Evolutionary conservation across 2,113 vertebrate genomes (phyloP), one percentile per base, ranked within the genome.

Genomic region (Xiphophorus hellerii): DNA sequence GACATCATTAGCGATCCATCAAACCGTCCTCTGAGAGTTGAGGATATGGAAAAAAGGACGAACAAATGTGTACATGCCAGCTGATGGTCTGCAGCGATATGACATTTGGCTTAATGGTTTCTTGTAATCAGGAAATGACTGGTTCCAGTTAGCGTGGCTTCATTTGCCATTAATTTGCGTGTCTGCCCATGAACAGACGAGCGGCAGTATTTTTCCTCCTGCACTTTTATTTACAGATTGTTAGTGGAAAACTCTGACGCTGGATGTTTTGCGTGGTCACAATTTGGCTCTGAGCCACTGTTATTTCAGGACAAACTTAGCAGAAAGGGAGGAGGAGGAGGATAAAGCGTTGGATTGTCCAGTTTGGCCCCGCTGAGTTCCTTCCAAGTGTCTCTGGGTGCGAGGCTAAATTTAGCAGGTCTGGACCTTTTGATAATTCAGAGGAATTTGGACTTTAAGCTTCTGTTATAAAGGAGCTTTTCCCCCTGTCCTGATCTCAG

Each of bases 361-460:
- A 15, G 74, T 87, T 87, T 80, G 76, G 61, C 73, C 77, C 85
- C 35, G 68, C 80, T 70, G 78, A 78, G 71, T 89, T 91, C 85
- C 84, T 88, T 86, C 84, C 71, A 58, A 84, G 83, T 82, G 81
- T 90, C 85, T 89, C 76, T 77, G 86, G 80, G 79, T 54, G 4
- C 58, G 1, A 5, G 60, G 77, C 86, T 91, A 91, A 83, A 88
- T 92, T 88, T 91, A 92, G 90, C 83, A 77, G 31, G 81, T 83
- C 85, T 88, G 74, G 77, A 71, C 78, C 71, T 90, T 37, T 89
- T 88, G 85, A 87, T 82, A 82, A 87, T 90, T 91, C 78, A 27
- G 73, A 76, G 82, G 85, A 89, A 77, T 90, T 83, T 85, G 69
- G 37, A 44, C 78, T 87, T 83, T 83, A 65, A 83, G 74, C 84